These are phyloP conservation scores for Mormyrops boulengeri DNA, from an alignment of 2,797 vertebrate species.

Conservation along the genomic window DNA sequence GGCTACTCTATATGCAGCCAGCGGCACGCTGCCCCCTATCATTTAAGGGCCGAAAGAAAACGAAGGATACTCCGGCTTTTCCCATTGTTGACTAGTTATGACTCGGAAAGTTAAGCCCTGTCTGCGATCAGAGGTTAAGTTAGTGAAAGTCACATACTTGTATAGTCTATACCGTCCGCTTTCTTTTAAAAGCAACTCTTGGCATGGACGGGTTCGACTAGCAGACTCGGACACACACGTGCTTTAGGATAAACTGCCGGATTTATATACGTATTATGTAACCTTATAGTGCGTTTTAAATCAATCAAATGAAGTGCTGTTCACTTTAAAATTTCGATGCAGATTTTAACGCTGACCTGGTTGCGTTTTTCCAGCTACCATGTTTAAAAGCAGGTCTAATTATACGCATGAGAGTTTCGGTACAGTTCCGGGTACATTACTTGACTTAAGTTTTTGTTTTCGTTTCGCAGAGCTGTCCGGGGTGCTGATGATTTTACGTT, in stretches of 20 bases:
- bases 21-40: neutral
- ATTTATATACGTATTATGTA: neutral
- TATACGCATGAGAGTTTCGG: neutral
- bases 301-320: neutral
- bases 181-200: neutral
- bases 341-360: neutral
- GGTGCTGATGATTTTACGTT: neutral
- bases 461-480: constrained; percentile 7
- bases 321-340: neutral
- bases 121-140: neutral
- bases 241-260: neutral
- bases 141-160: neutral
- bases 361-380: neutral
- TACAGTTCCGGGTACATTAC: neutral
- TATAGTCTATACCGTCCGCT: neutral
- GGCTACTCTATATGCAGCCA: neutral
- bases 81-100: neutral
- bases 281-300: neutral
- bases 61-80: neutral
- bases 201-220: neutral
- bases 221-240: neutral
- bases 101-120: neutral
- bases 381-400: neutral
- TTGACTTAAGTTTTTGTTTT: neutral
- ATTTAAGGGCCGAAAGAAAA: neutral